phyloP scores from a whole-genome alignment of 2,888 invertebrate species.

The Athetis lepigone region DNA sequence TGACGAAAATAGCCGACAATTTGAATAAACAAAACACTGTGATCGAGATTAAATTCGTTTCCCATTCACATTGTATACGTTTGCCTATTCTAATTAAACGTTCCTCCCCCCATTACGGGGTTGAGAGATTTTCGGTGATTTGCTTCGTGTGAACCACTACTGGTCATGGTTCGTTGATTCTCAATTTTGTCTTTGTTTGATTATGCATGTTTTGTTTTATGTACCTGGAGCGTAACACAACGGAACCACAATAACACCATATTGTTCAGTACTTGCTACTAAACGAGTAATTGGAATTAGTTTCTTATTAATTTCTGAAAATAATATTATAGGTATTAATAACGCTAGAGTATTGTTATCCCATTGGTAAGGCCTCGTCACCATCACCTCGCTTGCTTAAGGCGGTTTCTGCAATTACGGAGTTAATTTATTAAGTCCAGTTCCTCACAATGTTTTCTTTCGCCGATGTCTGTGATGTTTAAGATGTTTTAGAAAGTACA shows the following conservation, averaged over 20 bases:
- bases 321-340: no score
- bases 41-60: constrained; percentile 76
- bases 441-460: no score
- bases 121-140: constrained; percentile 80
- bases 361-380: no score
- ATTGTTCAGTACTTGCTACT: constrained; percentile 33
- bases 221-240: constrained; percentile 57
- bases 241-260: constrained; percentile 43
- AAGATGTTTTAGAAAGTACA: no score
- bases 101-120: constrained; percentile 76
- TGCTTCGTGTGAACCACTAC: constrained; percentile 86
- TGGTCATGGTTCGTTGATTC: constrained; percentile 74
- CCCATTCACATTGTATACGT: constrained; percentile 82
- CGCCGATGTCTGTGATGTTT: no score
- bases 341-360: no score
- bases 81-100: constrained; percentile 85
- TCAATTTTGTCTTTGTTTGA: constrained; percentile 73
- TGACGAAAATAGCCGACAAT: constrained; percentile 37
- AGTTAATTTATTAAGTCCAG: no score
- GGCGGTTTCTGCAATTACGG: no score
- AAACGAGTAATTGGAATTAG: neutral
- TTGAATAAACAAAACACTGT: constrained; percentile 58
- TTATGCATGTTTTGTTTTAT: constrained; percentile 65
- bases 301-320: constrained; percentile 9
- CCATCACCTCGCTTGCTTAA: no score